Evolutionary conservation across 2,888 invertebrate species (phyloP), one percentile per base, ranked within the genome.

Genomic region (Andrena bucephala): DNA sequence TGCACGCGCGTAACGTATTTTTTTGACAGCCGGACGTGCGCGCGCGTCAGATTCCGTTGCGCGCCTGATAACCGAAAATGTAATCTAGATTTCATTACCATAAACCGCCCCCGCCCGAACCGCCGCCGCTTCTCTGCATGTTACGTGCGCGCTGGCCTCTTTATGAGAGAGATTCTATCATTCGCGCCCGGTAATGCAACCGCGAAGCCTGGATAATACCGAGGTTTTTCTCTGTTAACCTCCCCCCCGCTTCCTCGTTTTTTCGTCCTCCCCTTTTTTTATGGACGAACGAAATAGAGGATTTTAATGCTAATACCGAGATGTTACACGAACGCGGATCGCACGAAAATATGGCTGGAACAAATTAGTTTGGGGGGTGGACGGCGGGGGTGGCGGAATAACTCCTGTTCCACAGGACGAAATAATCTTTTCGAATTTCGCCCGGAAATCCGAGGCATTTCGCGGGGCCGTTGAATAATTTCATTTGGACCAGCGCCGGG

Each of bases 51-150:
- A 71, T 83, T 79, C 76, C 68, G 73, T 57, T 42, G 71, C 68
- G 27, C 59, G 77, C 0, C 67, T 74, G 85, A 86, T 86, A 87
- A 82, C 81, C 81, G 70, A 85, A 85, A 81, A 83, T 81, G 77
- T 84, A 82, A 88, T 87, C 85, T 83, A 84, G 87, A 88, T 88
- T 88, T 88, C 86, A 88, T 88, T 88, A 88, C 74, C 86, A 82
- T 87, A 85, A 86, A 87, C 81, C 81, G 70, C 62, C 48, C 60
- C 54, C 36, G 0, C 67, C 31, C 31, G 48, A 10, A 1, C 33
- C 20, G 8, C 60, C 62, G 16, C 10, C 24, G 24, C 20, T 24
- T 27, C 57, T 57, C 57, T 10, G 57, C 24, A 27, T 60, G n/a
- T 69, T 57, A 16, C 27, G 24, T 74, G 52, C n/a, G 62, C 67